These are phyloP conservation scores for Lasioglossum figueresi DNA, from an alignment of 2,888 invertebrate genomes.

Conservation along the genomic window DNA sequence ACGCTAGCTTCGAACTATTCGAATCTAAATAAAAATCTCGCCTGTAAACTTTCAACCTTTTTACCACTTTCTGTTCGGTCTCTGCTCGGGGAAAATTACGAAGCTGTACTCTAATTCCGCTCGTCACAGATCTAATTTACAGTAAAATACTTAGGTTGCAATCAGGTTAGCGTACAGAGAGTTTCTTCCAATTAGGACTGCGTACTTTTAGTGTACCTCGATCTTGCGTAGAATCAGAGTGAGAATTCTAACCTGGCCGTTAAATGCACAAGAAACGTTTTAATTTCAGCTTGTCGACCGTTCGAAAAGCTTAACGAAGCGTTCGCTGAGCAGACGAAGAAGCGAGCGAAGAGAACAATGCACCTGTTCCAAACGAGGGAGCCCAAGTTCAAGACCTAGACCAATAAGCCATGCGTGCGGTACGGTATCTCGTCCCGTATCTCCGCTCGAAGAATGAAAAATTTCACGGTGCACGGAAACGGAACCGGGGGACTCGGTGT, in stretches of 20 bases:
- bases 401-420: not conserved
- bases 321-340: not conserved
- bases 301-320: not conserved
- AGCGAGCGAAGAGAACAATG: constrained; percentile 1
- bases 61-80: not conserved
- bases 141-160: not conserved
- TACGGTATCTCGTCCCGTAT: not conserved
- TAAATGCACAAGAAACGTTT: not conserved
- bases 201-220: not conserved
- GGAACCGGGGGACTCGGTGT: constrained; percentile 17
- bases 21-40: not conserved
- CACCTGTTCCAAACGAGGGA: not conserved
- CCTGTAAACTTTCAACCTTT: not conserved
- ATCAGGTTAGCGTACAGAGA: not conserved
- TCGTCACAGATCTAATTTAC: not conserved
- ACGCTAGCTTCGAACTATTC: not conserved
- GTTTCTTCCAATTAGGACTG: not conserved
- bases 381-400: not conserved
- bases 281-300: not conserved
- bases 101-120: not conserved
- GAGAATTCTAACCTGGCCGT: not conserved
- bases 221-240: not conserved
- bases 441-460: not conserved
- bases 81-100: not conserved
- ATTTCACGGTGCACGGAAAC: constrained; percentile 21